These are phyloP conservation scores for Oncorhynchus gorbuscha DNA, from an alignment of 2,113 vertebrate genomes.

Conservation along the genomic window DNA sequence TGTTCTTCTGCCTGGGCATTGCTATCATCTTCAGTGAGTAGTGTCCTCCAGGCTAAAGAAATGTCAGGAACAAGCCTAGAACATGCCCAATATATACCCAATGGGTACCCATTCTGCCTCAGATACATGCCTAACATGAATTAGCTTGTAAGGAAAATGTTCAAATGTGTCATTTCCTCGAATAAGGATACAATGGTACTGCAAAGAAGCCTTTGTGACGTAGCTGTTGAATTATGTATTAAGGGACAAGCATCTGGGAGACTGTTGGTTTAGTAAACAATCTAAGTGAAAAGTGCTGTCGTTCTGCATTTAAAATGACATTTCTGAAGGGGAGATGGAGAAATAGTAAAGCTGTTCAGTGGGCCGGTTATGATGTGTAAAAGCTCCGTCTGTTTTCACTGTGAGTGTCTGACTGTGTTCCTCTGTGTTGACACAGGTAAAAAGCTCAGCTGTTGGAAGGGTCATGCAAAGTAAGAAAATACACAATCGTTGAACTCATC, in stretches of 20 bases:
- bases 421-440: slow-evolving; percentile 70
- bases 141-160: too few relatives aligned
- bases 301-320: background rate
- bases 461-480: slow-evolving; percentile 23
- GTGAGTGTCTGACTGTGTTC: background rate
- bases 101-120: too few relatives aligned
- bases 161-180: too few relatives aligned
- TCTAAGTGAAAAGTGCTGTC: background rate
- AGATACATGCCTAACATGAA: background rate
- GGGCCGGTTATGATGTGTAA: background rate
- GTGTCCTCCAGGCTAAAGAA: slow-evolving; percentile 19
- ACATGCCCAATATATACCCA: too few relatives aligned
- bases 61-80: background rate
- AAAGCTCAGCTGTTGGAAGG: slow-evolving; percentile 76
- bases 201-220: too few relatives aligned
- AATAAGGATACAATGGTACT: too few relatives aligned
- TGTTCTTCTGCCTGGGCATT: slow-evolving; percentile 80
- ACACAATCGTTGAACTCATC: too few relatives aligned
- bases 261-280: background rate
- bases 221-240: too few relatives aligned
- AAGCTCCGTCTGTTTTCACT: background rate
- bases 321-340: background rate
- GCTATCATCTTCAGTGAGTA: slow-evolving; percentile 81
- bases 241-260: too few relatives aligned
- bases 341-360: background rate